Evolutionary conservation across 1,140 invertebrate species (phyloP), one percentile per base, ranked within the genome.

Genomic region (Zaprionus tsacasi): DNA sequence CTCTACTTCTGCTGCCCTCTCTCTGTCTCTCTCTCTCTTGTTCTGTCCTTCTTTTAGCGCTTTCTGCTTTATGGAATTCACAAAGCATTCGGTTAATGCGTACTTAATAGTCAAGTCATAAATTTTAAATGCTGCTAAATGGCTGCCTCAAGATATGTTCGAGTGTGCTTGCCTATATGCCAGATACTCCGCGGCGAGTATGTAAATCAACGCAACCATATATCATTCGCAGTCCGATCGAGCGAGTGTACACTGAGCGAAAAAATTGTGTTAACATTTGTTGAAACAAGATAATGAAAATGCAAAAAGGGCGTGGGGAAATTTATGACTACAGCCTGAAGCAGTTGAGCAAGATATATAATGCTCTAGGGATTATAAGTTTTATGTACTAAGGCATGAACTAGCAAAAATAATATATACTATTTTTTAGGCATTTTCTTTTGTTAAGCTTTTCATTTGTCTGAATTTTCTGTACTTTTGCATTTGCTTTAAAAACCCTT

Each of bases 91-190:
- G 76, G 71, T 89, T 89, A 89, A 89, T 89, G 78, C 86, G 81
- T 79, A 89, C 85, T 89, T 89, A 89, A 89, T 89, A 85, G 85
- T 81, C 85, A 81, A 83, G 86, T 89, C 85, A 89, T 89, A 89
- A 89, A 89, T 89, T 89, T 89, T 89, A 89, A 89, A 89, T 85
- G 85, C 85, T 89, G 81, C 78, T 89, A 90, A 89, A 89, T 88
- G 83, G 85, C 81, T 74, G 85, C 81, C 78, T 80, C 85, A 89
- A 89, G 83, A 73, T 73, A 66, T 79, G 74, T 79, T 79, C 68
- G 65, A 73, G 70, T 77, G 70, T 80, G 75, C 75, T 80, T 78
- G 75, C 75, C 78, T 78, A 80, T 66, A 63, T 78, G 70, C 72
- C 61, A 74, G 55, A 89, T 81, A 89, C 70, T 71, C 70, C 70